Conservation (phyloP, 2,113 vertebrate species). For the Microtus pennsylvanicus region DNA sequence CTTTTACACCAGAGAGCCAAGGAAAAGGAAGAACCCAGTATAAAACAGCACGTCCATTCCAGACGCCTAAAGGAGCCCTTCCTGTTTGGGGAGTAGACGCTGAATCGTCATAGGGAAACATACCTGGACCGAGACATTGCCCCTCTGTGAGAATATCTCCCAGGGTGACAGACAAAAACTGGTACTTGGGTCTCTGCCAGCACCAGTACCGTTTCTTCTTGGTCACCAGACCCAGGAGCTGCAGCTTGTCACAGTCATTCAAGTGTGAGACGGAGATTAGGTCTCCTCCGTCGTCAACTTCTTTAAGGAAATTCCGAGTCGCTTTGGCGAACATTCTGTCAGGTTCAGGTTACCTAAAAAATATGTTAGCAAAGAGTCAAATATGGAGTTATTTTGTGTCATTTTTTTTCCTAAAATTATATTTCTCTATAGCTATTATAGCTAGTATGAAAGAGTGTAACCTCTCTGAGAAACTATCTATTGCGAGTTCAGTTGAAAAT, state of each 20-base stretch:
- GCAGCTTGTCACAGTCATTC: constrained; percentile 91
- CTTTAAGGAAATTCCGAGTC: constrained; percentile 93
- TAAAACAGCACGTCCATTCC: not conserved
- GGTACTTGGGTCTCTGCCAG: constrained; percentile 95
- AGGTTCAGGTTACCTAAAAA: constrained; percentile 61
- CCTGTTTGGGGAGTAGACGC: not conserved
- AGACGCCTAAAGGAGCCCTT: not conserved
- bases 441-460: not conserved
- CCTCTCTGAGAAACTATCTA: not conserved
- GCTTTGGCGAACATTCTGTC: constrained; percentile 94
- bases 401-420: constrained; percentile 13
- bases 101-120: not conserved
- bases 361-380: not conserved
- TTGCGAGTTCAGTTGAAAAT: not conserved
- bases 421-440: not conserved
- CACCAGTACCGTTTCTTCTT: constrained; percentile 92
- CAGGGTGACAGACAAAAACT: constrained; percentile 90
- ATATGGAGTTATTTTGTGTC: constrained; percentile 12
- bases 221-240: constrained; percentile 90
- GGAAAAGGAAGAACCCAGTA: not conserved
- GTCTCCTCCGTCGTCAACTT: constrained; percentile 90
- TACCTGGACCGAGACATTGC: constrained; percentile 91
- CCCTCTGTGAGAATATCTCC: constrained; percentile 91
- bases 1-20: not conserved
- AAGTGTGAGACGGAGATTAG: constrained; percentile 91